Percentiles rank a stretch among this genome's conserved stretches.
phyloP scores from a whole-genome alignment of 2,797 vertebrate species.

The Sebastes oblongus region DNA sequence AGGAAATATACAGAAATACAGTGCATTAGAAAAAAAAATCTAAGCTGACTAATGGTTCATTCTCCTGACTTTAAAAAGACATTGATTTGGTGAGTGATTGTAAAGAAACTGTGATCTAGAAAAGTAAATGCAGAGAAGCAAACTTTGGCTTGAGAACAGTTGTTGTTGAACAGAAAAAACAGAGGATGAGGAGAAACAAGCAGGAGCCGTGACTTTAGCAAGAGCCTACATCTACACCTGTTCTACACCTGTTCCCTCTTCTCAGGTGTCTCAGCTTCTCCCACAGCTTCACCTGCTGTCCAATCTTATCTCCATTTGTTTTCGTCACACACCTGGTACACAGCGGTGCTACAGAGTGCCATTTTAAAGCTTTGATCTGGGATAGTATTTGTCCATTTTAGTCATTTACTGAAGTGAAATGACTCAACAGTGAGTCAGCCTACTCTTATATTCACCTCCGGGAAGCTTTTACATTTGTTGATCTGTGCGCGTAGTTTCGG shows the following conservation, averaged over 20 bases:
- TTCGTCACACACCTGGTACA: slow-evolving; percentile 11
- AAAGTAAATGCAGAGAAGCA: not conserved
- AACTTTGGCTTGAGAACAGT: not conserved
- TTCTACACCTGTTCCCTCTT: slow-evolving; percentile 51
- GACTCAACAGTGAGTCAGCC: slow-evolving; percentile 12
- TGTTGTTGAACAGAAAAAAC: not conserved
- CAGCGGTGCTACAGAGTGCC: not conserved
- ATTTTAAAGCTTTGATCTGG: not conserved
- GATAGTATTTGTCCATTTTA: not conserved
- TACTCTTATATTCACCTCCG: not conserved
- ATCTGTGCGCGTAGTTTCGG: not conserved
- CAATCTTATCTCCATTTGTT: not conserved
- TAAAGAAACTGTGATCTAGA: not conserved
- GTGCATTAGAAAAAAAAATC: not conserved
- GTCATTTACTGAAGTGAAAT: slow-evolving; percentile 3
- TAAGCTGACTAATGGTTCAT: not conserved
- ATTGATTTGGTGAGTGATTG: not conserved
- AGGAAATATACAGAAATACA: not conserved
- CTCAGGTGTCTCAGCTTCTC: slow-evolving; percentile 54
- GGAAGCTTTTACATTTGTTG: not conserved
- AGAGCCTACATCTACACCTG: not conserved
- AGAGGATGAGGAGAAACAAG: not conserved
- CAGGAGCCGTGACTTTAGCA: not conserved
- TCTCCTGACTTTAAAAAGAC: not conserved
- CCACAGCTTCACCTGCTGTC: slow-evolving; percentile 52